A percentile compares a stretch with the other conserved stretches of the same genome.
These are phyloP conservation scores for Poeciliopsis paucimaculata DNA, from an alignment of 2,797 vertebrate genomes.

Conservation along the genomic window DNA sequence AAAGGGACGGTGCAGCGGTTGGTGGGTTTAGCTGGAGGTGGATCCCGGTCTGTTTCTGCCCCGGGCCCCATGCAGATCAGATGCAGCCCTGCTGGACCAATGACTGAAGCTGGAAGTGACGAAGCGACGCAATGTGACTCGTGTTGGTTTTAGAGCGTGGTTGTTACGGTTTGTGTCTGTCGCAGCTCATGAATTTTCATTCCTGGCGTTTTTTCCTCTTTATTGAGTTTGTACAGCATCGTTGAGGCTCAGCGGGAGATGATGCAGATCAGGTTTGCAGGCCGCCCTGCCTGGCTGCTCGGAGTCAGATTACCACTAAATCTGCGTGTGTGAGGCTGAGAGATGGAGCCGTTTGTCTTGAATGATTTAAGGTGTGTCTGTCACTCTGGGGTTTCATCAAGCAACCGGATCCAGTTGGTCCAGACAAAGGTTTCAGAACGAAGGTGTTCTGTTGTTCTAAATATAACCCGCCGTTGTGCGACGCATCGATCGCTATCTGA, in stretches of 20 bases:
- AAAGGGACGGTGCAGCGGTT: neutral
- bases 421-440: constrained; percentile 55
- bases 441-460: constrained; percentile 34
- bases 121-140: neutral
- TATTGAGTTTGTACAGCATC: constrained; percentile 4
- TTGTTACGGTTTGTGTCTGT: constrained; percentile 23
- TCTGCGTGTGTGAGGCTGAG: constrained; percentile 53
- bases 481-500: constrained; percentile 24
- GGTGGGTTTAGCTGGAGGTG: neutral
- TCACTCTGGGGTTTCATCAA: constrained; percentile 58
- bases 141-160: neutral
- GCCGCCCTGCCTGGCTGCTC: constrained; percentile 67
- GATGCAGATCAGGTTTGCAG: constrained; percentile 57
- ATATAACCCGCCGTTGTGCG: constrained; percentile 21
- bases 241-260: constrained; percentile 25
- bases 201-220: neutral
- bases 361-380: constrained; percentile 62
- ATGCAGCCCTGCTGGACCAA: neutral
- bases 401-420: constrained; percentile 55
- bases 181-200: neutral
- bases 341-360: constrained; percentile 33
- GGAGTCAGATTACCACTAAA: constrained; percentile 79
- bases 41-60: neutral
- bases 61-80: neutral
- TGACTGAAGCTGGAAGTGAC: neutral